phyloP scores from a whole-genome alignment of 2,797 vertebrate genomes.

The Lepidocolaptes lacrymiger region DNA sequence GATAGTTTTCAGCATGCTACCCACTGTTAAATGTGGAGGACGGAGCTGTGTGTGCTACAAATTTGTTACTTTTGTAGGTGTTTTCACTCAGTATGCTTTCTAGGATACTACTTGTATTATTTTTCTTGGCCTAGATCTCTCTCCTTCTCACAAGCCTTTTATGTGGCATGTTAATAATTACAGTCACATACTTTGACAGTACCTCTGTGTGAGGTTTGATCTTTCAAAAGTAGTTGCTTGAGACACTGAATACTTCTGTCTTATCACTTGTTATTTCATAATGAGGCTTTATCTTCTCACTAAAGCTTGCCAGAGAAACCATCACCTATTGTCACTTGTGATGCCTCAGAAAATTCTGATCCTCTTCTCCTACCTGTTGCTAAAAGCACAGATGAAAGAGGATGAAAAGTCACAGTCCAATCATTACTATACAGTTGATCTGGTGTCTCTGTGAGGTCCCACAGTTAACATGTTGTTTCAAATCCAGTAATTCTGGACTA shows the following conservation, averaged over 20 bases:
- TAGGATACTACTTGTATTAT: background rate
- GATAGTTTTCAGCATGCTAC: background rate
- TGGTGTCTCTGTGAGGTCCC: background rate
- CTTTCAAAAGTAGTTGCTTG: background rate
- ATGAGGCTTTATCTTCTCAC: background rate
- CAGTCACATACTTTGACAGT: background rate
- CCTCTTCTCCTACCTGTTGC: background rate
- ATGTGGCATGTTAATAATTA: background rate
- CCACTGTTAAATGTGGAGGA: background rate
- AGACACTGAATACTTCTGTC: background rate
- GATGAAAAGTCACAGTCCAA: background rate
- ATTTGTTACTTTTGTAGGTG: background rate
- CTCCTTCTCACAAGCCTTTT: background rate
- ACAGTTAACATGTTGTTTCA: background rate
- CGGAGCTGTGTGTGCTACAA: background rate
- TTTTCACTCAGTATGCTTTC: background rate
- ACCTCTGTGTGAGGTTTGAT: background rate
- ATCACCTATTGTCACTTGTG: background rate
- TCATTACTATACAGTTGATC: background rate
- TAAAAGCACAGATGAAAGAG: background rate
- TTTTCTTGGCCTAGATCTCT: background rate
- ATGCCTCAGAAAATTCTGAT: background rate
- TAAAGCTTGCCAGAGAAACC: background rate
- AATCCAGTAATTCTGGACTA: background rate
- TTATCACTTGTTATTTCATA: background rate